A percentile compares a stretch with the other conserved stretches of the same genome.
These are phyloP conservation scores for Beris chalybata DNA, from an alignment of 2,888 invertebrate genomes.

Conservation along the genomic window DNA sequence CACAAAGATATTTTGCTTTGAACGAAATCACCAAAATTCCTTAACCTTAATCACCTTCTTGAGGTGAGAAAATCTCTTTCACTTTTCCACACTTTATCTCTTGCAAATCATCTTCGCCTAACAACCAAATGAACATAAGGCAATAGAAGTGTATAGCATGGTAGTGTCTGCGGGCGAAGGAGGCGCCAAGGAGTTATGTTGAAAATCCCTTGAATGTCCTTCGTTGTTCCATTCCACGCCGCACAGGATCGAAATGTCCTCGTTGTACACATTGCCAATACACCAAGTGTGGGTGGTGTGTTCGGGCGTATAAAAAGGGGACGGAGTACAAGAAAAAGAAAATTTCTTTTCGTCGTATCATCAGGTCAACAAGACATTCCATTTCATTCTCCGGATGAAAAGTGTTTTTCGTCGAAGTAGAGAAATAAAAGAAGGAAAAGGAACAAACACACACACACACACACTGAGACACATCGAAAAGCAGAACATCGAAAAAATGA, in stretches of 20 bases:
- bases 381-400: too few relatives aligned
- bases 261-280: not conserved
- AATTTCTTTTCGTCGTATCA: too few relatives aligned
- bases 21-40: slow-evolving; percentile 29
- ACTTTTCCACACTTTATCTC: slow-evolving; percentile 26
- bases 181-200: slow-evolving; percentile 14
- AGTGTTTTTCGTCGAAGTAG: too few relatives aligned
- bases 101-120: slow-evolving; percentile 12
- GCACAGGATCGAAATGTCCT: too few relatives aligned
- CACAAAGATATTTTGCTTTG: slow-evolving; percentile 10
- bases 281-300: not conserved
- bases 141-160: not conserved
- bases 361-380: too few relatives aligned
- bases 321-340: too few relatives aligned
- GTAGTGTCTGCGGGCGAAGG: not conserved
- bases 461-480: too few relatives aligned
- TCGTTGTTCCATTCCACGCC: slow-evolving; percentile 6
- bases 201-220: slow-evolving; percentile 22
- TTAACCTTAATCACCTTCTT: slow-evolving; percentile 33
- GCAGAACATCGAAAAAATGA: too few relatives aligned
- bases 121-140: slow-evolving; percentile 7
- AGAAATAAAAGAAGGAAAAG: too few relatives aligned
- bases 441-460: too few relatives aligned
- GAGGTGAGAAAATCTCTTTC: slow-evolving; percentile 33
- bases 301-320: too few relatives aligned